These are phyloP conservation scores for Drosophila gunungcola DNA, from an alignment of 1,140 invertebrate genomes.

Conservation along the genomic window DNA sequence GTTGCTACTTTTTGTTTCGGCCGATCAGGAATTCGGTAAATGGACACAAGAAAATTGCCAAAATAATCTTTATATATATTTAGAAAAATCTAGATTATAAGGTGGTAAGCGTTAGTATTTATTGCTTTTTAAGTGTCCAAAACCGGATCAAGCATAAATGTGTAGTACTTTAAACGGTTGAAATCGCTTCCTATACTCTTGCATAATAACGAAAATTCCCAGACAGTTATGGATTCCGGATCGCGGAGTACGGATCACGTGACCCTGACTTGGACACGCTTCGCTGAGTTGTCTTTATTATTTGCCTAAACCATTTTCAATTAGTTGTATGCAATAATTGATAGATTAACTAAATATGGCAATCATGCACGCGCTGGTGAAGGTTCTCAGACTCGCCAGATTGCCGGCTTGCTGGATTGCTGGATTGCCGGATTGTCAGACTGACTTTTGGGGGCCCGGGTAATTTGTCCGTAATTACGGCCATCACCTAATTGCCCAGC, in stretches of 20 bases:
- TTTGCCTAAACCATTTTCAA: constrained; percentile 59
- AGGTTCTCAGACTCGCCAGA: constrained; percentile 30
- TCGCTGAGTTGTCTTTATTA: constrained; percentile 53
- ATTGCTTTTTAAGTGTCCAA: not conserved
- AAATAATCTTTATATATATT: too few relatives aligned
- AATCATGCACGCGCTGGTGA: constrained; percentile 48
- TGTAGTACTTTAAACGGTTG: not conserved
- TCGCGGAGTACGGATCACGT: constrained; percentile 41
- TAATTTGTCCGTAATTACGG: constrained; percentile 40
- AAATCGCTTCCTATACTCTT: constrained; percentile 8
- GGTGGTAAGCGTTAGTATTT: too few relatives aligned
- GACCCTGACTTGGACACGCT: constrained; percentile 47
- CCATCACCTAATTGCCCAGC: constrained; percentile 25
- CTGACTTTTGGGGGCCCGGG: constrained; percentile 22
- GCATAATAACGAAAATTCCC: not conserved
- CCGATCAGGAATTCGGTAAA: too few relatives aligned
- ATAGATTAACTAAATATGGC: constrained; percentile 52
- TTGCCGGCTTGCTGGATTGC: not conserved
- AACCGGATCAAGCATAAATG: constrained; percentile 12
- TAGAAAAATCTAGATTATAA: too few relatives aligned
- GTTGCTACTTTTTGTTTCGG: too few relatives aligned
- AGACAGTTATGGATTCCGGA: constrained; percentile 2
- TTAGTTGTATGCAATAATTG: constrained; percentile 57
- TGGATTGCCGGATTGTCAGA: constrained; percentile 23
- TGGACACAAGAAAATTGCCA: too few relatives aligned